phyloP scores from a whole-genome alignment of 2,113 vertebrate genomes.

The Poeciliopsis turrubarensis region DNA sequence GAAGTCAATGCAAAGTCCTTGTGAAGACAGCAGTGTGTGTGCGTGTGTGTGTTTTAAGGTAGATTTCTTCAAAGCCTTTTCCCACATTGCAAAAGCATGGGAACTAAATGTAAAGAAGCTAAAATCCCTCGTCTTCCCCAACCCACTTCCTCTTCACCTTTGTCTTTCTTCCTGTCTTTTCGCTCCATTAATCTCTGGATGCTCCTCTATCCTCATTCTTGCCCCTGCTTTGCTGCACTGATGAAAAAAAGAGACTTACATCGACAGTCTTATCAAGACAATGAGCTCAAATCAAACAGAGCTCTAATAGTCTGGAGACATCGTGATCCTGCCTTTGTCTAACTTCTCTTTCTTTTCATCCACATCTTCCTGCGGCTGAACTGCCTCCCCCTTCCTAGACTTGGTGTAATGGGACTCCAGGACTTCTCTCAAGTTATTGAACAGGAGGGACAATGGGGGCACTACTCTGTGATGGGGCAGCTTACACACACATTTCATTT shows the following conservation, averaged over 20 bases:
- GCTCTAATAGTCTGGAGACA: constrained; percentile 50
- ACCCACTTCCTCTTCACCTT: background rate
- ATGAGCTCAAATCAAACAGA: constrained; percentile 63
- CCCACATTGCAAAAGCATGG: constrained; percentile 57
- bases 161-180: background rate
- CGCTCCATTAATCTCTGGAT: background rate
- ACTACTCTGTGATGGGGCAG: background rate
- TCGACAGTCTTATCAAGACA: constrained; percentile 54
- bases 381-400: background rate
- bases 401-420: constrained; percentile 30
- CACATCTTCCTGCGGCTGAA: background rate
- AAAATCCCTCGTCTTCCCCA: constrained; percentile 13
- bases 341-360: constrained; percentile 3
- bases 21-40: background rate
- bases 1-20: no score
- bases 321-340: constrained; percentile 40
- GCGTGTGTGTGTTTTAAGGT: constrained; percentile 7
- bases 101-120: constrained; percentile 47
- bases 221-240: background rate
- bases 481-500: no score
- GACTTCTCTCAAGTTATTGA: background rate
- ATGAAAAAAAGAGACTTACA: constrained; percentile 46
- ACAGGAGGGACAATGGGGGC: background rate
- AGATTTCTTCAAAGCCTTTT: constrained; percentile 56
- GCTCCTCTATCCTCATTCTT: no score